These are phyloP conservation scores for Micropterix aruncella DNA, from an alignment of 2,888 invertebrate genomes.

Conservation along the genomic window DNA sequence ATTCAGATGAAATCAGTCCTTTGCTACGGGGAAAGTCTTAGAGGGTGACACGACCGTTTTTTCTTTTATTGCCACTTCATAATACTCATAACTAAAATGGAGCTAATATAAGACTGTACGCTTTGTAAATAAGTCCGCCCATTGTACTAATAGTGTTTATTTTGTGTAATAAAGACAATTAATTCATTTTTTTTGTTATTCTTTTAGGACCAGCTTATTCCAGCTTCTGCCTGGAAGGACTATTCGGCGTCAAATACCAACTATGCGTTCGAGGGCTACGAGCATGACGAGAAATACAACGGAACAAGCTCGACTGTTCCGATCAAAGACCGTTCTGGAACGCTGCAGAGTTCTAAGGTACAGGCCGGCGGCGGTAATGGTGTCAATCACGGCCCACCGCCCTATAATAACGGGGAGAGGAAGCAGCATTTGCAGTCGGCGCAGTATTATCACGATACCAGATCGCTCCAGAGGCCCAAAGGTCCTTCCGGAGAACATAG, in stretches of 20 bases:
- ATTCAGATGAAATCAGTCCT: no score
- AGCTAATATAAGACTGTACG: no score
- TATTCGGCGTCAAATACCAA: constrained; percentile 73
- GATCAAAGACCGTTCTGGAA: constrained; percentile 4
- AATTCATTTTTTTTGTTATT: no score
- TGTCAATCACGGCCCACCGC: constrained; percentile 16
- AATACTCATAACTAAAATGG: no score
- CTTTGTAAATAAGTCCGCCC: no score
- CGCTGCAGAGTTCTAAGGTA: constrained; percentile 1
- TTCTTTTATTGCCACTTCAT: no score
- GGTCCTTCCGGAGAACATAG: not conserved
- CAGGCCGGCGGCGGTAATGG: constrained; percentile 11
- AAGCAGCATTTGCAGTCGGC: not conserved
- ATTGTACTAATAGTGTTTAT: no score
- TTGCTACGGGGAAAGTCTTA: no score
- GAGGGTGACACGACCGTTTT: no score
- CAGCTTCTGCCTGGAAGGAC: constrained; percentile 80
- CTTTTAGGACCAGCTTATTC: constrained; percentile 66
- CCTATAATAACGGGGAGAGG: constrained; percentile 13
- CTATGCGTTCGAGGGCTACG: constrained; percentile 81
- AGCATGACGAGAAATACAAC: constrained; percentile 59
- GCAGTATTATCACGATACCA: not conserved
- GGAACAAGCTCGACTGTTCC: constrained; percentile 22
- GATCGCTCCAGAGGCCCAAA: not conserved
- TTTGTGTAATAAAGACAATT: no score